Evolutionary conservation across 2,113 vertebrate species (phyloP).

Genomic region (Tupaia tana): DNA sequence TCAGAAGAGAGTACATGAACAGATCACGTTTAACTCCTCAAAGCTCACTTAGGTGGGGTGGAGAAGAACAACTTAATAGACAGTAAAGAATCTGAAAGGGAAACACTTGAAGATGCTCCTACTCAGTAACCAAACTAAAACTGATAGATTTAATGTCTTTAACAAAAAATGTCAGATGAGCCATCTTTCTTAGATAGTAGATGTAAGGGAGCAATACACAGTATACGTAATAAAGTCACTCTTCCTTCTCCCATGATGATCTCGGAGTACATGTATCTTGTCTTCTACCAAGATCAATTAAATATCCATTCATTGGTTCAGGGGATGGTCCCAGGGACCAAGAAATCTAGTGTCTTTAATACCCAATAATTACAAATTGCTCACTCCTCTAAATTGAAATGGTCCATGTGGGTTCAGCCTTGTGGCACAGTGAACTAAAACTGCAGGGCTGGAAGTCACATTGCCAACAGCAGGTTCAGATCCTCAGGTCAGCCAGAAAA

Average conservation of each 20-base stretch:
- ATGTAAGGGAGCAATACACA: not conserved
- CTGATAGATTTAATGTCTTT: constrained; percentile 27
- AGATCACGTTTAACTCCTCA: constrained; percentile 45
- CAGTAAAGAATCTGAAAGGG: constrained; percentile 49
- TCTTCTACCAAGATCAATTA: not conserved
- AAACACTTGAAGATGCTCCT: not conserved
- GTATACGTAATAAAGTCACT: not conserved
- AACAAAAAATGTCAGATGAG: constrained; percentile 10
- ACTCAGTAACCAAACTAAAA: constrained; percentile 8
- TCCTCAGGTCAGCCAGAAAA: too few relatives aligned
- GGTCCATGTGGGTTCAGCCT: not conserved
- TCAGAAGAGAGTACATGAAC: constrained; percentile 49
- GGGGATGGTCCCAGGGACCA: not conserved
- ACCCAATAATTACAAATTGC: constrained; percentile 8
- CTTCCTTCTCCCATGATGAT: not conserved
- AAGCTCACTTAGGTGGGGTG: not conserved
- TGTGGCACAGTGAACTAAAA: too few relatives aligned
- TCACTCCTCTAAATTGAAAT: constrained; percentile 35
- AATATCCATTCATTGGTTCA: not conserved
- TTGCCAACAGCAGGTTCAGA: too few relatives aligned
- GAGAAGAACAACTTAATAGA: constrained; percentile 35
- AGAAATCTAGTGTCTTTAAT: not conserved
- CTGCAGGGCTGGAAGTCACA: too few relatives aligned
- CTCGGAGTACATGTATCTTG: not conserved
- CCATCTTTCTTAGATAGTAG: not conserved